Base-by-base conservation (phyloP, 2,113 vertebrate species). In the Ptyas mucosa region DNA sequence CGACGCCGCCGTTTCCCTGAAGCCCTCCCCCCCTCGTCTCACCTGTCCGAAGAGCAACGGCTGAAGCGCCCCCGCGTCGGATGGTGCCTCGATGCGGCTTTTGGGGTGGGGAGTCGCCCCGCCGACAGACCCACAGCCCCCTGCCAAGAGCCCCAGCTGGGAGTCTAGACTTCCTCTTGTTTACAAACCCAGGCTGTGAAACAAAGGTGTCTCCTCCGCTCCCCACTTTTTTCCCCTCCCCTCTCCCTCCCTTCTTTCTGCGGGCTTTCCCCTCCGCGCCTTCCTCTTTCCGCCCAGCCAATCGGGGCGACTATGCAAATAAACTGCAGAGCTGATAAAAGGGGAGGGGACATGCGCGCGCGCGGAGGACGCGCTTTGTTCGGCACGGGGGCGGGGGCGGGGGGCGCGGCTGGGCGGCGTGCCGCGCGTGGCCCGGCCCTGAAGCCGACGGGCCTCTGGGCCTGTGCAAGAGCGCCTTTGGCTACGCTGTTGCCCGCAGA, bases 91-190 rank as follows among this genome's bases (percentile, higher is more conserved):
- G 43, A 18, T 7, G 7, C 39, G 0, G 54, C 29, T 52, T 43
- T n/a, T 26, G 43, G 75, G 54, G 39, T 55, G 55, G 88, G 75
- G 88, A 87, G 75, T 34, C 75, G 26, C 87, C 86, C 91, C 61
- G 11, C 57, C 8, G 49, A 88, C 87, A 92, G 91, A 75, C 51
- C 87, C 52, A 88, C 88, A 46, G 46, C 88, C 39, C 92, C 92
- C 75, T 58, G 9, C 34, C 7, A 85, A 90, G 58, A 51, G 69
- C 88, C 58, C 81, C 88, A 93, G 92, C 92, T 93, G 92, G 75
- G 34, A 90, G 88, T 93, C 92, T 87, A 93, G 88, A 93, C 92
- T 93, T 90, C 89, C 92, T 93, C 92, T 93, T 93, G 88, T 93
- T 93, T 93, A 93, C 88, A 93, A 93, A 93, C 92, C 85, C 55